phyloP scores from a whole-genome alignment of 2,888 invertebrate genomes.

The Chrysolina oricalcia region DNA sequence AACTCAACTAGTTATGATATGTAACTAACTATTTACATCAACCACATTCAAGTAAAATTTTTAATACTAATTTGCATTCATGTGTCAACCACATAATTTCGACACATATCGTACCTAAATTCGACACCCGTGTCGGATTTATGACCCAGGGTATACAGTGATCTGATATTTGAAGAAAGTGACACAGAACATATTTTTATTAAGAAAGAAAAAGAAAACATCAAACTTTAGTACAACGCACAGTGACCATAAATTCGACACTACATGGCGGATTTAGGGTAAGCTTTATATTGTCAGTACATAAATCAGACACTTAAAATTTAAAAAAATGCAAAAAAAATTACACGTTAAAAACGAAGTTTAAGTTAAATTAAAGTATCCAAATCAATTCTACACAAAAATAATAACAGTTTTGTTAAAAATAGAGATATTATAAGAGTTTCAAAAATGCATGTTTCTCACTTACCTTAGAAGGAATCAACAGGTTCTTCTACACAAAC shows the following conservation, averaged over 20 bases:
- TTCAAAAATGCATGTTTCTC: slow-evolving; percentile 1
- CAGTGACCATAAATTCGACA: slow-evolving; percentile 1
- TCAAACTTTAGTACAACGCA: neutral
- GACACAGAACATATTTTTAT: slow-evolving; percentile 1
- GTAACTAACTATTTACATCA: neutral
- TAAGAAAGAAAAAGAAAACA: neutral
- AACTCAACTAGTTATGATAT: neutral
- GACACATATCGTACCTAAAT: slow-evolving; percentile 1
- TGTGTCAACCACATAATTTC: neutral
- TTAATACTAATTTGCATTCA: neutral
- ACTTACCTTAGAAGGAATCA: neutral
- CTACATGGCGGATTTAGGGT: neutral
- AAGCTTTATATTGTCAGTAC: slow-evolving; percentile 1
- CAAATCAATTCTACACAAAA: slow-evolving; percentile 1
- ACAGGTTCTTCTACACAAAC: slow-evolving; percentile 1
- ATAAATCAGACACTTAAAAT: neutral
- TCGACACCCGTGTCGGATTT: neutral
- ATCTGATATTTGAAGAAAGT: neutral
- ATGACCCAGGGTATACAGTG: neutral
- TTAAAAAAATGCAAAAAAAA: neutral
- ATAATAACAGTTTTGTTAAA: slow-evolving; percentile 1
- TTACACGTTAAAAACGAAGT: neutral
- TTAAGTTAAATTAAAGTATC: neutral
- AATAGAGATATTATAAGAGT: slow-evolving; percentile 1
- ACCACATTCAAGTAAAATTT: slow-evolving; percentile 1